These are phyloP conservation scores for Garra rufa DNA, from an alignment of 2,113 vertebrate species.

Conservation along the genomic window DNA sequence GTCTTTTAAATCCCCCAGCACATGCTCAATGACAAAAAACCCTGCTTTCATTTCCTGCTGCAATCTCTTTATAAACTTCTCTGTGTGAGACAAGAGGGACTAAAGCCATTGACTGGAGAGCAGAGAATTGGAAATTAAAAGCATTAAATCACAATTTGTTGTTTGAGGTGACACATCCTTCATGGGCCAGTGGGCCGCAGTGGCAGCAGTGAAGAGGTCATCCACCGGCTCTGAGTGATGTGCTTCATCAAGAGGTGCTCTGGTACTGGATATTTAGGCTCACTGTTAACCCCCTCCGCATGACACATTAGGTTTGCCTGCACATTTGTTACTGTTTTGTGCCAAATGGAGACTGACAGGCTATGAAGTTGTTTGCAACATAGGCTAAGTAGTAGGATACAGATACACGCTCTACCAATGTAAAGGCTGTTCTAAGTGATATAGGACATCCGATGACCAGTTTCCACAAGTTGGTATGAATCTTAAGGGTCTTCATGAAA, in stretches of 20 bases:
- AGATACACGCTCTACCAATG: too few species aligned
- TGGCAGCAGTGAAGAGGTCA: conserved; percentile 85
- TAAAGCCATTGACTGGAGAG: conserved; percentile 74
- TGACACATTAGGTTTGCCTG: background rate
- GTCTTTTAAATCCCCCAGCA: conserved; percentile 29
- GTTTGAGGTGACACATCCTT: conserved; percentile 90
- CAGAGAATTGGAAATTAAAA: conserved; percentile 92
- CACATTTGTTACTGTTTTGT: background rate
- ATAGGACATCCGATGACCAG: too few species aligned
- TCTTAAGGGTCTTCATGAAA: too few species aligned
- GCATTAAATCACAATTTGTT: conserved; percentile 92
- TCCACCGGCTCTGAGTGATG: conserved; percentile 91
- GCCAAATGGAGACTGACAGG: conserved; percentile 2
- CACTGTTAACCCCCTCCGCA: conserved; percentile 74
- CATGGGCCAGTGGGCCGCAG: conserved; percentile 85
- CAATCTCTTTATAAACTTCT: conserved; percentile 23
- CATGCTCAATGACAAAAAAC: background rate
- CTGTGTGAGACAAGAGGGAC: conserved; percentile 48
- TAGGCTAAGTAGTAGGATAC: background rate
- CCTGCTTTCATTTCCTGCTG: conserved; percentile 6
- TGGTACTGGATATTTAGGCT: conserved; percentile 82
- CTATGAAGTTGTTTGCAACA: background rate
- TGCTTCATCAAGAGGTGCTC: conserved; percentile 89
- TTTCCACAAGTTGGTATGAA: too few species aligned
- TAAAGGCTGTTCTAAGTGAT: too few species aligned